Percentiles rank a stretch among this genome's conserved stretches.
Evolutionary conservation across 2,888 invertebrate genomes (phyloP).

Genomic region (Ichneumon xanthorius): DNA sequence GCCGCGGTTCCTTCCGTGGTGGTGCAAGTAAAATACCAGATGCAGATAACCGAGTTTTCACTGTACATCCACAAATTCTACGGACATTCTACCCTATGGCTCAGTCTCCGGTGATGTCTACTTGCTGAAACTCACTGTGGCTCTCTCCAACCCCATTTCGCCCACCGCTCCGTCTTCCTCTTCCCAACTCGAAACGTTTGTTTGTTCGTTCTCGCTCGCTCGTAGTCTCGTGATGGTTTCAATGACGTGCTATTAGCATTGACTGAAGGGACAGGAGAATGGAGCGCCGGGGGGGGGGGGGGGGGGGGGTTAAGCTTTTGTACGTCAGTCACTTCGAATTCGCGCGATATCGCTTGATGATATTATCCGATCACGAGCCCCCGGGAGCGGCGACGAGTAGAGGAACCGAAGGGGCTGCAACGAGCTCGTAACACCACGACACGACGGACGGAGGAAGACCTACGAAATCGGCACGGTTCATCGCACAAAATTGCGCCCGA

Average conservation of each 20-base stretch:
- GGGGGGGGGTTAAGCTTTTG: conserved; percentile 69
- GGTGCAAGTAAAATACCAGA: neutral
- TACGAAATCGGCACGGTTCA: conserved; percentile 56
- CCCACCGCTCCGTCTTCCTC: conserved; percentile 20
- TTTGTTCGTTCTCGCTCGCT: conserved; percentile 39
- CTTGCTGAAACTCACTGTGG: conserved; percentile 45
- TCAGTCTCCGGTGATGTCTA: conserved; percentile 45
- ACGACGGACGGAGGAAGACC: conserved; percentile 55
- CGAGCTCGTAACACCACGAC: conserved; percentile 2
- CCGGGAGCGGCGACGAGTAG: conserved; percentile 45
- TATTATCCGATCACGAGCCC: conserved; percentile 69
- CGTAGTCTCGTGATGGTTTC: conserved; percentile 60
- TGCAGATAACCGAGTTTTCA: neutral
- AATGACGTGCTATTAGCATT: conserved; percentile 70
- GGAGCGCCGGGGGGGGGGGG: conserved; percentile 51
- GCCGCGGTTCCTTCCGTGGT: neutral
- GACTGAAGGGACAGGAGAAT: conserved; percentile 58
- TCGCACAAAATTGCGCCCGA: conserved; percentile 55
- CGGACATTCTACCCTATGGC: neutral
- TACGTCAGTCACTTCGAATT: conserved; percentile 72
- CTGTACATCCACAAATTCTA: conserved; percentile 12
- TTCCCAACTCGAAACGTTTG: conserved; percentile 19
- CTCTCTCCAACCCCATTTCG: neutral
- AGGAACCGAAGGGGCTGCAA: conserved; percentile 21
- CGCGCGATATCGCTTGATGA: conserved; percentile 68